A percentile compares a stretch with the other conserved stretches of the same genome.
phyloP scores from a whole-genome alignment of 2,113 vertebrate species.

The Malaclemys terrapin region DNA sequence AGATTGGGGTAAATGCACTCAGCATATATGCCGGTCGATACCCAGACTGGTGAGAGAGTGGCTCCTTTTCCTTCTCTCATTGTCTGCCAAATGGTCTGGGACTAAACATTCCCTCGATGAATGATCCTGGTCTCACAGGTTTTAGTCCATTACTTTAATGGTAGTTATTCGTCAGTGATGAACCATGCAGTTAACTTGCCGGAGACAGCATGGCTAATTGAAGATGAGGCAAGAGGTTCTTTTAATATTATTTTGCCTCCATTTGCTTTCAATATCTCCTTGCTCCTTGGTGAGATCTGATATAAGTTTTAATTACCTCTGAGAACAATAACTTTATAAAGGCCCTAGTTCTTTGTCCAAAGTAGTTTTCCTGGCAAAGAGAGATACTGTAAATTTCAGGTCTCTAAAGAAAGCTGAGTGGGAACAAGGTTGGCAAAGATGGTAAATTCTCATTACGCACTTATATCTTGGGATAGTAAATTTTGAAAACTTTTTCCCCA shows the following conservation, averaged over 20 bases:
- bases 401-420: slow-evolving; percentile 57
- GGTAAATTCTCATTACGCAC: slow-evolving; percentile 48
- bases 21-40: background rate
- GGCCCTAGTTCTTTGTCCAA: slow-evolving; percentile 40
- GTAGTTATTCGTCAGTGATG: slow-evolving; percentile 60
- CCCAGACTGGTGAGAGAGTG: fast-evolving
- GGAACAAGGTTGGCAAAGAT: slow-evolving; percentile 32
- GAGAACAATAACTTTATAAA: slow-evolving; percentile 65
- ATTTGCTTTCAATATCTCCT: slow-evolving; percentile 65
- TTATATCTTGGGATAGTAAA: slow-evolving; percentile 52
- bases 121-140: background rate
- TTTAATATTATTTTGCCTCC: slow-evolving; percentile 72
- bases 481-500: slow-evolving; percentile 52
- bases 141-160: slow-evolving; percentile 55
- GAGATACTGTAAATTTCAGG: background rate
- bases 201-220: slow-evolving; percentile 46
- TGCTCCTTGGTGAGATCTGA: slow-evolving; percentile 56
- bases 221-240: slow-evolving; percentile 46
- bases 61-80: background rate
- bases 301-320: slow-evolving; percentile 73
- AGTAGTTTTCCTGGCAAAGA: slow-evolving; percentile 49
- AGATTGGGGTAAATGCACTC: background rate
- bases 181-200: slow-evolving; percentile 46
- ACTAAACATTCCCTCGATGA: background rate
- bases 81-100: slow-evolving; percentile 23